Conservation (phyloP, 2,797 vertebrate genomes). For the Chelon auratus region DNA sequence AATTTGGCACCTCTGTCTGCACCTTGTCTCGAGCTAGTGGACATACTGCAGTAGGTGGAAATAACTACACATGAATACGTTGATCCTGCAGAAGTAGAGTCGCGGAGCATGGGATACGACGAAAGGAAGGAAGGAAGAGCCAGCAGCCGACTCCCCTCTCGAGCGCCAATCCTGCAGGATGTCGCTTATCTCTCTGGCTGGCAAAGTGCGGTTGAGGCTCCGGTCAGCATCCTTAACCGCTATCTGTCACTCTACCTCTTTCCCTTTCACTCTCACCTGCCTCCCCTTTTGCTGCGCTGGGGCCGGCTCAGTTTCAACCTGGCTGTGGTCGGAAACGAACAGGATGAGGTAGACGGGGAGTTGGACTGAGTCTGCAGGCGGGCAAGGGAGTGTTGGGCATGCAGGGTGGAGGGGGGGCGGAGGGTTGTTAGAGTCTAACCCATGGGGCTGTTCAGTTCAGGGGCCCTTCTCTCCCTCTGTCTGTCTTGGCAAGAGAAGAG, state of each 20-base stretch:
- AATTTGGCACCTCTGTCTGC: constrained; percentile 45
- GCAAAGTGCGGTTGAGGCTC: constrained; percentile 74
- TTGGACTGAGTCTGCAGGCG: constrained; percentile 54
- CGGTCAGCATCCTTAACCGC: constrained; percentile 75
- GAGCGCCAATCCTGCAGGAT: constrained; percentile 61
- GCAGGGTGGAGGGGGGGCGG: background rate
- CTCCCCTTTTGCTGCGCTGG: constrained; percentile 49
- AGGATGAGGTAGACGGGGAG: constrained; percentile 58
- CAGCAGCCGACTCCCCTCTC: constrained; percentile 15
- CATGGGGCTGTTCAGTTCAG: constrained; percentile 66
- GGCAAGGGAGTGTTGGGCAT: constrained; percentile 15
- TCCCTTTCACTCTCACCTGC: constrained; percentile 37
- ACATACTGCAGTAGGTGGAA: constrained; percentile 20
- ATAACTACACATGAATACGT: constrained; percentile 5
- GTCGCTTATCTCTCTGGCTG: constrained; percentile 70
- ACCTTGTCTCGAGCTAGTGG: constrained; percentile 32
- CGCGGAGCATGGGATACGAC: background rate
- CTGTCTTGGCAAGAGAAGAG: constrained; percentile 69
- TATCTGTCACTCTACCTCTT: constrained; percentile 65
- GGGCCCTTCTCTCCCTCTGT: constrained; percentile 49
- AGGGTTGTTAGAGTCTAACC: constrained; percentile 67
- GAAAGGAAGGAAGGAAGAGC: constrained; percentile 43
- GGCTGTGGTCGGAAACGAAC: constrained; percentile 59
- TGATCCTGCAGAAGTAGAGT: constrained; percentile 19
- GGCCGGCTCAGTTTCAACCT: constrained; percentile 71